Evolutionary conservation across 1,140 invertebrate species (phyloP), one percentile per base, ranked within the genome.

Genomic region (Sinella curviseta): DNA sequence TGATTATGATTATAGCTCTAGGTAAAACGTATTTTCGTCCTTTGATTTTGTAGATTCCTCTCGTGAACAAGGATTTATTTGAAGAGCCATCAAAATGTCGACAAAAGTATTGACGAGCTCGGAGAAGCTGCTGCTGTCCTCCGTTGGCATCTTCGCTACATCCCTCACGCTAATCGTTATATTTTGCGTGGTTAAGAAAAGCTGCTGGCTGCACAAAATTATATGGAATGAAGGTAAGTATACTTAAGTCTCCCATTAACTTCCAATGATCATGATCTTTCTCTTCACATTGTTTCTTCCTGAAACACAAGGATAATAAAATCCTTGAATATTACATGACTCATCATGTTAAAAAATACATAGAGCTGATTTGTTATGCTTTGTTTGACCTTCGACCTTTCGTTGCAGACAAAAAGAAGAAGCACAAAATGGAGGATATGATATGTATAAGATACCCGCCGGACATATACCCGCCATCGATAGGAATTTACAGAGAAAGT

Each of bases 401-500:
- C 20, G 12, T 81, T 82, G 31, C 79, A 83, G 78, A 80, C 73
- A 83, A 83, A 73, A 83, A 83, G 78, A 82, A 81, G 76, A 77
- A 80, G 77, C 77, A 74, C 1, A 57, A 65, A 28, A 77, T 81
- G 82, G 81, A 84, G 36, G 83, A 84, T 48, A 82, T 82, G 39
- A 82, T 84, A 28, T 82, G 83, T 36, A 84, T 84, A 75, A 77
- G 83, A 1, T 84, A 84, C 34, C 83, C 83, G 2, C 83, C 83
- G 17, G 83, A 84, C 73, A 84, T 84, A 54, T 84, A 84, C 55
- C 83, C 83, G 2, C 34, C 83, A 0, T 81, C 81, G n/a, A 78
- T 84, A n/a, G 83, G 83, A n/a, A 76, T 84, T 35, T 84, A 84
- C 77, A 31, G 83, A 39, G 83, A 84, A 80, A 82, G 83, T 84